Base-by-base conservation (phyloP, 1,140 invertebrate genomes). In the Drosophila mauritiana region DNA sequence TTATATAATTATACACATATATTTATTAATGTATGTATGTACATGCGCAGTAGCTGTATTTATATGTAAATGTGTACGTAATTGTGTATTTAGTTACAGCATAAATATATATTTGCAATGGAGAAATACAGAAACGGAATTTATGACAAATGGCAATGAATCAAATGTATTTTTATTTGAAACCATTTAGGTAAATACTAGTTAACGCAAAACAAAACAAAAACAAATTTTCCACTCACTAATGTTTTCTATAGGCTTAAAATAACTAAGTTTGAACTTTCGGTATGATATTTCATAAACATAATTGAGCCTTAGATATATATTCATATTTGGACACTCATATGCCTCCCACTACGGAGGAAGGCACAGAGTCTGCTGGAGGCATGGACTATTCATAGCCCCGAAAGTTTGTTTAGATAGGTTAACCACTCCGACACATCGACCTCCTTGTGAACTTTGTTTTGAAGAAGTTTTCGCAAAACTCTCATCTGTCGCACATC, bases 51-150 rank as follows among this genome's bases (percentile, higher is more conserved):
- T 86, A 90, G 82, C 59, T 86, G 79, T 83, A 90, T 83, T 81
- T 86, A 82, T 86, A 77, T 80, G 88, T 90, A 90, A 90, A 90
- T 89, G 76, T 88, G 84, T 78, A 89, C 80, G 81, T 90, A 86
- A 74, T 77, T 90, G 80, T 74, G 82, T 83, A 90, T 85, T 88
- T 88, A 88, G 82, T 88, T 86, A 86, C 67, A 81, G 79, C 69
- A 81, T 77, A 80, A 80, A 77, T 55, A 83, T 78, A 85, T 84
- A 84, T 89, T 86, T 88, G 83, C 83, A 88, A 77, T 27, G 83
- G 74, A 70, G 58, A 79, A 86, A 84, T 80, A 76, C 72, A 83
- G 56, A 75, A 84, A 54, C 42, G 34, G 42, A 67, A 76, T 58
- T 20, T 22, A 53, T 62, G 53, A 53, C 12, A 65, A 75, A 57